Evolutionary conservation across 2,113 vertebrate species (phyloP).

Genomic region (Sinocyclocheilus anophthalmus): DNA sequence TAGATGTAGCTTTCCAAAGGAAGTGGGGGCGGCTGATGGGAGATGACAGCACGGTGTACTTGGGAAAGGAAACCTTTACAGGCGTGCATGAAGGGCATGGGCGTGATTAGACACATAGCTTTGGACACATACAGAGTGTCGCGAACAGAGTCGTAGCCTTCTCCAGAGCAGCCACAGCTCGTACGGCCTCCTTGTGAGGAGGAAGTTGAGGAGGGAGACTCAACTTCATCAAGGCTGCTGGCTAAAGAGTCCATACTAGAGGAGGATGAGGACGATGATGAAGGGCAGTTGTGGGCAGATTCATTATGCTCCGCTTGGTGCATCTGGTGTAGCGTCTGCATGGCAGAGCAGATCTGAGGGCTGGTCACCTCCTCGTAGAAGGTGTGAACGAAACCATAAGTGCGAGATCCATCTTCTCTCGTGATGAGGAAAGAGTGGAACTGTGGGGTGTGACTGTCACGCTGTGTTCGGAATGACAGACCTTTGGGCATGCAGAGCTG

Average conservation of each 20-base stretch:
- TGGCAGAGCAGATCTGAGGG: conserved; percentile 89
- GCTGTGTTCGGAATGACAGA: conserved; percentile 90
- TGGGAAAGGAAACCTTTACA: conserved; percentile 91
- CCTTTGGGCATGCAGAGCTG: conserved; percentile 98
- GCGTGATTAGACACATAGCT: conserved; percentile 89
- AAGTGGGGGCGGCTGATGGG: conserved; percentile 86
- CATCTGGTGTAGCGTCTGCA: conserved; percentile 97
- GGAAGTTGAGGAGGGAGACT: conserved; percentile 60
- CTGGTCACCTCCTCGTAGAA: conserved; percentile 95
- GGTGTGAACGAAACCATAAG: conserved; percentile 93
- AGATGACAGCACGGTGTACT: conserved; percentile 87
- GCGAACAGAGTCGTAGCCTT: too few relatives aligned
- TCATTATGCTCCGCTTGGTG: conserved; percentile 91
- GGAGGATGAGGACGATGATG: conserved; percentile 54
- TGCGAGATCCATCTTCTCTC: conserved; percentile 89
- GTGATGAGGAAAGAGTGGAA: conserved; percentile 94
- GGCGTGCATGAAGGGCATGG: conserved; percentile 94
- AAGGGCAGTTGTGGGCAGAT: conserved; percentile 69
- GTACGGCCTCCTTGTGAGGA: neutral
- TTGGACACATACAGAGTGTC: too few relatives aligned
- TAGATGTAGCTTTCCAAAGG: conserved; percentile 97
- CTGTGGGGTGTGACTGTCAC: conserved; percentile 81
- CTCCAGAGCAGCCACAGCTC: too few relatives aligned
- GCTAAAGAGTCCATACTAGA: too few relatives aligned
- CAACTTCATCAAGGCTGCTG: too few relatives aligned